Base-by-base conservation (phyloP, 2,113 vertebrate species). In the Lophochroa leadbeateri region DNA sequence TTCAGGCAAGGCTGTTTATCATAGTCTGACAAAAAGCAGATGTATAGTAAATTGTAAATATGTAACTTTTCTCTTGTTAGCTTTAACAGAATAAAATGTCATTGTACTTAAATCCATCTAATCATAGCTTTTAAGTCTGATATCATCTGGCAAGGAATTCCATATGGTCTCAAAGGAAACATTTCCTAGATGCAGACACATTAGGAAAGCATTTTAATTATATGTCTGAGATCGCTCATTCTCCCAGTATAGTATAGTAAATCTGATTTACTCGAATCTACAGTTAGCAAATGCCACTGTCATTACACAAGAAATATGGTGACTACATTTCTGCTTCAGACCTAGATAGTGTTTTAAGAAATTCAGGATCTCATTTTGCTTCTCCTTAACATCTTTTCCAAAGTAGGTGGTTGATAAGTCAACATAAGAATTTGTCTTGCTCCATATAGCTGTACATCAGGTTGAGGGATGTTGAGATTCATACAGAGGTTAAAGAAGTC, bases 151-250 rank as follows among this genome's bases (percentile, higher is more conserved):
- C 19, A 89, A 84, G 28, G 33, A 92, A 90, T 88, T 80, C 28
- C 27, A 53, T 37, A 69, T 58, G 31, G 0, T 74, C 53, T 92
- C 57, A 61, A 65, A 88, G 29, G 23, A 74, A 92, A 57, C 17
- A 65, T 87, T 93, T 81, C 75, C 57, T 84, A 68, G 29, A 37
- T 25, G 7, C 4, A 75, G 9, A 25, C 17, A 52, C 12, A 63
- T 79, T 82, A 76, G 5, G 17, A 94, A 95, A 85, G 23, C 24
- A 57, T 86, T 91, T 92, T 92, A 72, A 88, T 86, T 69, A 76
- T 27, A 12, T 70, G 20, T 61, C 41, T 69, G 71, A 80, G 58
- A 70, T 77, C 11, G 47, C 11, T 65, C 15, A 8, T 91, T 65
- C 47, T 95, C 41, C 23, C 31, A 37, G 12, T 60, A 68, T 12